Conservation (phyloP, 2,113 vertebrate species). For the Vireo altiloquus region DNA sequence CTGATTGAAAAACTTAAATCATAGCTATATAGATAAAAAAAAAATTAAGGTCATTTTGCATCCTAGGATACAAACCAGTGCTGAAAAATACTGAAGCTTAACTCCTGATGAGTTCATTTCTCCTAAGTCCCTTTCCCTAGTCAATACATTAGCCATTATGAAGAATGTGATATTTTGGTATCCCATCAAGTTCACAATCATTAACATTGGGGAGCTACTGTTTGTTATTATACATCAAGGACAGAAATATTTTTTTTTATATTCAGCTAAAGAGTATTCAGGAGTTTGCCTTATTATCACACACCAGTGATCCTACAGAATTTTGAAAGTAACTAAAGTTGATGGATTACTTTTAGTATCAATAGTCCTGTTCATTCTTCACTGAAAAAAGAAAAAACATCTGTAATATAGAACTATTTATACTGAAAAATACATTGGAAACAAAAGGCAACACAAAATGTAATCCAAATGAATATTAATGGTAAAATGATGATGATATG, state of each 20-base stretch:
- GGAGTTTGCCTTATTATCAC: neutral
- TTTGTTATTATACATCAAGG: neutral
- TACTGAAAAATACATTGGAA: neutral
- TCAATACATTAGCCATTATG: neutral
- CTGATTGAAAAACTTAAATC: neutral
- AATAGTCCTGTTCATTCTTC: neutral
- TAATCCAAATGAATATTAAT: conserved; percentile 30
- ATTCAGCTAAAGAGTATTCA: neutral
- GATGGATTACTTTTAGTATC: neutral
- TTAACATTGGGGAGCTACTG: neutral
- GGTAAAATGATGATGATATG: conserved; percentile 40
- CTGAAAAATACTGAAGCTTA: neutral
- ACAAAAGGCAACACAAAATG: conserved; percentile 28
- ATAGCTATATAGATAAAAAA: neutral
- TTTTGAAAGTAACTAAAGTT: neutral
- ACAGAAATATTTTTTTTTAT: neutral
- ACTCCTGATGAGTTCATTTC: neutral
- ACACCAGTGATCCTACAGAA: neutral
- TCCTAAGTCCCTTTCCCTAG: neutral
- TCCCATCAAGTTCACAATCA: neutral
- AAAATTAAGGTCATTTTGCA: neutral
- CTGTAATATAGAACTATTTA: neutral
- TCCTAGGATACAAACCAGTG: neutral
- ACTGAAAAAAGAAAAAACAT: neutral
- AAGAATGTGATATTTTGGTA: neutral